Percentiles rank a stretch among this genome's conserved stretches.
These are phyloP conservation scores for Linnaemya tessellans DNA, from an alignment of 2,888 invertebrate species.

Conservation along the genomic window DNA sequence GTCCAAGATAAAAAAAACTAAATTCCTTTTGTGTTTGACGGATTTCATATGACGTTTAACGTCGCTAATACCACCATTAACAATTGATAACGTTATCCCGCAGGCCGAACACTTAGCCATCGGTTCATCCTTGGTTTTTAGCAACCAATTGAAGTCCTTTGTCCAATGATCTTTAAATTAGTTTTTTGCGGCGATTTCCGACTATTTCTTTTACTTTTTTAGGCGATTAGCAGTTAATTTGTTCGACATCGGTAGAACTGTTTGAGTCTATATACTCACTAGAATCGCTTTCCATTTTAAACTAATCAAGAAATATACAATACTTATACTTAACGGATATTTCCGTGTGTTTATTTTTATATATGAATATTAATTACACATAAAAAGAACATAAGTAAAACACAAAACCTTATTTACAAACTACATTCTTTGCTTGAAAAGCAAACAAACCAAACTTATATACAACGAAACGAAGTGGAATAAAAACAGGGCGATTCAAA, in stretches of 20 bases:
- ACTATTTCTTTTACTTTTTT: slow-evolving; percentile 5
- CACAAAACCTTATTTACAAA: slow-evolving; percentile 2
- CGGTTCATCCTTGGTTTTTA: background rate
- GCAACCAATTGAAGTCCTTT: background rate
- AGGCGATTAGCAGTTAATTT: background rate
- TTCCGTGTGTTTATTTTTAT: background rate
- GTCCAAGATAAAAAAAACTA: too few species aligned
- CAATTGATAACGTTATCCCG: slow-evolving; percentile 1
- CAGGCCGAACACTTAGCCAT: slow-evolving; percentile 5
- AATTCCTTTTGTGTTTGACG: background rate
- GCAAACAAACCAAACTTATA: too few species aligned
- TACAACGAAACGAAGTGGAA: too few species aligned
- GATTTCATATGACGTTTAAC: slow-evolving; percentile 3
- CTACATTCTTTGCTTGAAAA: too few species aligned
- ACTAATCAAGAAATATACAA: slow-evolving; percentile 15
- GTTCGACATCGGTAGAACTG: slow-evolving; percentile 4
- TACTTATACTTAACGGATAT: background rate
- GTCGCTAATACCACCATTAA: slow-evolving; percentile 3
- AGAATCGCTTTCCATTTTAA: background rate
- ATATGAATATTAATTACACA: slow-evolving; percentile 11
- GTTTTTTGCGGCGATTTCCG: slow-evolving; percentile 5
- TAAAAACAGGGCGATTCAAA: too few species aligned
- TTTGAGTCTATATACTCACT: slow-evolving; percentile 6
- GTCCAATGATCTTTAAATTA: slow-evolving; percentile 3
- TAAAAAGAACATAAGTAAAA: slow-evolving; percentile 6